Evolutionary conservation across 2,888 invertebrate species (phyloP), one percentile per base, ranked within the genome.

Genomic region (Rotaria socialis): DNA sequence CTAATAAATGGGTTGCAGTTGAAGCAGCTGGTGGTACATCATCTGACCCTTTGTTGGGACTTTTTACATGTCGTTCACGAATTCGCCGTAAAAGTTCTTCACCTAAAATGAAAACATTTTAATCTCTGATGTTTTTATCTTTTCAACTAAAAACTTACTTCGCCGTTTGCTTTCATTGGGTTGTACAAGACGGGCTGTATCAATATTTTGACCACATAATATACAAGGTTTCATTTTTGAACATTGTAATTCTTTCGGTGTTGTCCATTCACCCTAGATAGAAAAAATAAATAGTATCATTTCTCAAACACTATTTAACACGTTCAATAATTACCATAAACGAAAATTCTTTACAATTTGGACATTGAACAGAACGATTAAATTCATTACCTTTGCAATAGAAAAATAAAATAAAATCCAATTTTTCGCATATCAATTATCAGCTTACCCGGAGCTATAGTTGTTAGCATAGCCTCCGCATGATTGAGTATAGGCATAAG

Each of bases 241-340:
- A 80, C 80, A 47, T 80, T 80, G 80, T 47, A 80, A 80, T 47
- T 80, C 80, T 80, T 80, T 80, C 7, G 80, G 80, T 80, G 80
- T 80, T 47, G 80, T 80, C 80, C 80, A 80, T 80, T 80, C 80
- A 80, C 80, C 80, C 80, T 80, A n/a, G 7, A 80, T n/a, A 80
- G n/a, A 47, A 24, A 2, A 80, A 24, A 24, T 0, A 10, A n/a
- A 35, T n/a, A 0, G 24, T 0, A 80, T 4, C 24, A 80, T 5
- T 35, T 35, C 35, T 35, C 35, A 35, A 35, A 35, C 35, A 35
- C 35, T 35, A 35, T 35, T 35, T 8, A 47, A 24, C 47, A 14
- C 35, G n/a, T n/a, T 24, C 10, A 10, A n/a, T 43, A n/a, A 43
- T 47, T 80, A 80, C 80, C 80, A 80, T 80, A n/a, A 80, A 80